phyloP scores from a whole-genome alignment of 2,888 invertebrate genomes.

The Noctua janthe region DNA sequence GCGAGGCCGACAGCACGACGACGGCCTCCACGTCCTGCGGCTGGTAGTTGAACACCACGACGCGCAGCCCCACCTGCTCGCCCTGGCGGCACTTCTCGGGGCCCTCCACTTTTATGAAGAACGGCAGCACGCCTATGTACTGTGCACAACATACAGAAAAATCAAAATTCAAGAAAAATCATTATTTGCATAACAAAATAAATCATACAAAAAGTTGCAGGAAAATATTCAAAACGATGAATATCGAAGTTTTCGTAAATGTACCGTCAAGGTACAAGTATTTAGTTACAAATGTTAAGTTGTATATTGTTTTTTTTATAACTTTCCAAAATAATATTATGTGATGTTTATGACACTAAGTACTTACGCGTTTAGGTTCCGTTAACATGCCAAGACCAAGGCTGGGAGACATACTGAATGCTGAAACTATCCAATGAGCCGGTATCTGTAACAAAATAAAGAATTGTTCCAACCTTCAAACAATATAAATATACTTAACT shows the following conservation, averaged over 20 bases:
- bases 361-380: slow-evolving; percentile 92
- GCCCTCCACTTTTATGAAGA: slow-evolving; percentile 98
- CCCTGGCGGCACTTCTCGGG: slow-evolving; percentile 96
- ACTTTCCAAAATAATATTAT: not conserved
- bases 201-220: too few species aligned
- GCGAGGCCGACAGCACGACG: slow-evolving; percentile 95
- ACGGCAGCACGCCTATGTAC: slow-evolving; percentile 97
- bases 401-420: slow-evolving; percentile 96
- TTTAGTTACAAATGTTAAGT: not conserved
- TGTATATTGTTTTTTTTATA: not conserved
- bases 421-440: slow-evolving; percentile 98
- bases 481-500: too few species aligned
- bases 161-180: not conserved
- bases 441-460: slow-evolving; percentile 85
- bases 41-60: slow-evolving; percentile 98
- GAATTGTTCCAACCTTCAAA: not conserved
- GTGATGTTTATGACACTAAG: not conserved
- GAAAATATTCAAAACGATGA: not conserved
- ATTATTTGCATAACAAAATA: too few species aligned
- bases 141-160: slow-evolving; percentile 73
- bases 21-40: slow-evolving; percentile 95
- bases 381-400: slow-evolving; percentile 96
- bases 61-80: slow-evolving; percentile 97
- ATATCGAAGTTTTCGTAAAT: not conserved
- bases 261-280: not conserved